A percentile compares a stretch with the other conserved stretches of the same genome.
Evolutionary conservation across 1,140 invertebrate species (phyloP).

Genomic region (Leptinotarsa lineolata): DNA sequence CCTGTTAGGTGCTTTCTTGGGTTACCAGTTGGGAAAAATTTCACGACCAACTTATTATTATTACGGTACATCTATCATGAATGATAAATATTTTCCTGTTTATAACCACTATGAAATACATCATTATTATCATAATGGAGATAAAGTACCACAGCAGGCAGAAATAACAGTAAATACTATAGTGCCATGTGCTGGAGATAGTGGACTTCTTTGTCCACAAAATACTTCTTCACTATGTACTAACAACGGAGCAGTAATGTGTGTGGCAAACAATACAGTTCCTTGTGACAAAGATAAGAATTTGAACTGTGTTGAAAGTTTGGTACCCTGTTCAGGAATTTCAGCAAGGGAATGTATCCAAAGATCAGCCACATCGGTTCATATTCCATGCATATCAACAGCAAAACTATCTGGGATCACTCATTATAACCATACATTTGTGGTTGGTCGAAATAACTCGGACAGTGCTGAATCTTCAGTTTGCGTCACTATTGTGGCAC

Average conservation of each 20-base stretch:
- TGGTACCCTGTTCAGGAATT: constrained; percentile 37
- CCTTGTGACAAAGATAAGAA: constrained; percentile 35
- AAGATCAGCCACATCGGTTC: constrained; percentile 14
- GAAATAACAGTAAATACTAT: constrained; percentile 38
- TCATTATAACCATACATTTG: constrained; percentile 39
- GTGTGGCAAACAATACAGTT: constrained; percentile 38
- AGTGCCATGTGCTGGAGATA: constrained; percentile 38
- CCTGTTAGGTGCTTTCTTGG: constrained; percentile 40
- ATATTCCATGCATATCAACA: constrained; percentile 41
- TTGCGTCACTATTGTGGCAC: constrained; percentile 3
- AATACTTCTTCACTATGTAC: constrained; percentile 41
- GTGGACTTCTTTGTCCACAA: constrained; percentile 38
- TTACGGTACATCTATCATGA: constrained; percentile 16
- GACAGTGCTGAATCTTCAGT: neutral
- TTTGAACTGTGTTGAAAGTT: constrained; percentile 36
- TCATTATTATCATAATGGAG: constrained; percentile 44
- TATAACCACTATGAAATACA: constrained; percentile 45
- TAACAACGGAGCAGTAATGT: constrained; percentile 43
- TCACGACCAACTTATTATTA: constrained; percentile 37
- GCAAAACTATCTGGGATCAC: constrained; percentile 37
- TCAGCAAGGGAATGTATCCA: constrained; percentile 31
- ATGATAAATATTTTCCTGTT: constrained; percentile 33
- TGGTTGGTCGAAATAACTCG: constrained; percentile 13
- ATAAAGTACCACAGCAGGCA: constrained; percentile 35
- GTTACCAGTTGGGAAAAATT: constrained; percentile 40